Evolutionary conservation across 2,888 invertebrate species (phyloP).

Genomic region (Mellilla xanthometata): DNA sequence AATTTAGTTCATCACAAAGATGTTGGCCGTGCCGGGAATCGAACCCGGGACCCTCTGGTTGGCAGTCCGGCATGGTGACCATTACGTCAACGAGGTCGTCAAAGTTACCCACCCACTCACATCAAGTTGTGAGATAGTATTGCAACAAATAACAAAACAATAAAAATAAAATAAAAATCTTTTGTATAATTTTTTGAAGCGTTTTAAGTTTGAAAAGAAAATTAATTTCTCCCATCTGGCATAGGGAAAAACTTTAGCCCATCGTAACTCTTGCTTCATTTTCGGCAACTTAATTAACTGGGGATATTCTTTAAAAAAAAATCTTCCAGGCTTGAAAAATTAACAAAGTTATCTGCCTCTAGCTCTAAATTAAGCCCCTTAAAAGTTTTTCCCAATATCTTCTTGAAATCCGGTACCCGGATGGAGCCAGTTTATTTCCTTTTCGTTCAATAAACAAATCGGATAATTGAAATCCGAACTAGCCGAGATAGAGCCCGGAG

Average conservation of each 20-base stretch:
- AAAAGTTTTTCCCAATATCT: conserved; percentile 9
- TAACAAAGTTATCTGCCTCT: conserved; percentile 1
- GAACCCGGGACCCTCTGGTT: too few species aligned
- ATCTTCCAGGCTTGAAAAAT: neutral
- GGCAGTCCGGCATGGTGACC: too few species aligned
- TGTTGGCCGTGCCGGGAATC: too few species aligned
- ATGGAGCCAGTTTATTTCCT: conserved; percentile 14
- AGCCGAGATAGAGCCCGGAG: conserved; percentile 39
- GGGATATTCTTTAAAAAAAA: neutral
- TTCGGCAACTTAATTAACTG: neutral
- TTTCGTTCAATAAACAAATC: conserved; percentile 41
- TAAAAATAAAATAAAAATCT: too few species aligned
- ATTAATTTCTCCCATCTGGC: too few species aligned
- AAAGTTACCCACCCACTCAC: too few species aligned
- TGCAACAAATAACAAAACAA: too few species aligned
- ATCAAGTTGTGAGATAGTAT: too few species aligned
- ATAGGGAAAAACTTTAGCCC: neutral
- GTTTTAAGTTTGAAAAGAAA: too few species aligned
- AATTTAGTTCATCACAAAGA: too few species aligned
- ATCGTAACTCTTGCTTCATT: neutral
- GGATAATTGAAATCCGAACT: conserved; percentile 60
- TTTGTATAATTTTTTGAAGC: too few species aligned
- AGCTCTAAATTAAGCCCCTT: conserved; percentile 7
- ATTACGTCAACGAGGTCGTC: too few species aligned
- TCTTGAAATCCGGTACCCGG: conserved; percentile 2